Conservation (phyloP, 2,888 invertebrate species). For the Monochamus alternatus region DNA sequence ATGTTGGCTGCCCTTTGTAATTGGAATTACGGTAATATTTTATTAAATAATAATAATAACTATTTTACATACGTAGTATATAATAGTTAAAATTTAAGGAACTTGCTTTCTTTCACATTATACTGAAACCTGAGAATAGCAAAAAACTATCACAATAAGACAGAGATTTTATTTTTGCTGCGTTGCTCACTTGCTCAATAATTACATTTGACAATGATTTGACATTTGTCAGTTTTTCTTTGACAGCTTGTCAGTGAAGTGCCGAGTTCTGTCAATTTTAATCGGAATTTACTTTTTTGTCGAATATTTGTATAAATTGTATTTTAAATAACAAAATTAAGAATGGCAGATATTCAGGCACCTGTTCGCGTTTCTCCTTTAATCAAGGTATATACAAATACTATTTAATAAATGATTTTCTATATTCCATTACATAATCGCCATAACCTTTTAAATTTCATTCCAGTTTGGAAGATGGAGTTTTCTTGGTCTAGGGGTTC, state of each 20-base stretch:
- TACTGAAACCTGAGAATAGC: background rate
- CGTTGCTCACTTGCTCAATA: background rate
- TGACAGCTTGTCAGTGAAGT: background rate
- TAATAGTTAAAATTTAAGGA: no score
- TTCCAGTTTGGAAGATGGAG: slow-evolving; percentile 88
- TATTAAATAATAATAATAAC: no score
- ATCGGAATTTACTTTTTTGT: background rate
- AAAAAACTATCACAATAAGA: no score
- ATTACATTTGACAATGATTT: slow-evolving; percentile 2
- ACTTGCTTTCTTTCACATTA: background rate
- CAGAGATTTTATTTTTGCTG: background rate
- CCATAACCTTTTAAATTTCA: slow-evolving; percentile 44
- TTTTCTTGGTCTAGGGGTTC: slow-evolving; percentile 80
- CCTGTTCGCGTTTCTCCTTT: slow-evolving; percentile 87
- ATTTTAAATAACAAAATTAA: slow-evolving; percentile 19
- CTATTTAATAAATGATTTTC: background rate
- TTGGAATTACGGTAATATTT: no score
- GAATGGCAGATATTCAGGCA: slow-evolving; percentile 72
- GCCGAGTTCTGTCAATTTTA: background rate
- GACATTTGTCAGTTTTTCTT: background rate
- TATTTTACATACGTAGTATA: no score
- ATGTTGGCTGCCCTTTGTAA: no score
- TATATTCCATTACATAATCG: slow-evolving; percentile 49
- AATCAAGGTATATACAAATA: slow-evolving; percentile 79
- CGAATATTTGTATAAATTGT: background rate